Conservation (phyloP, 2,113 vertebrate genomes). For the Cichladusa arquata region DNA sequence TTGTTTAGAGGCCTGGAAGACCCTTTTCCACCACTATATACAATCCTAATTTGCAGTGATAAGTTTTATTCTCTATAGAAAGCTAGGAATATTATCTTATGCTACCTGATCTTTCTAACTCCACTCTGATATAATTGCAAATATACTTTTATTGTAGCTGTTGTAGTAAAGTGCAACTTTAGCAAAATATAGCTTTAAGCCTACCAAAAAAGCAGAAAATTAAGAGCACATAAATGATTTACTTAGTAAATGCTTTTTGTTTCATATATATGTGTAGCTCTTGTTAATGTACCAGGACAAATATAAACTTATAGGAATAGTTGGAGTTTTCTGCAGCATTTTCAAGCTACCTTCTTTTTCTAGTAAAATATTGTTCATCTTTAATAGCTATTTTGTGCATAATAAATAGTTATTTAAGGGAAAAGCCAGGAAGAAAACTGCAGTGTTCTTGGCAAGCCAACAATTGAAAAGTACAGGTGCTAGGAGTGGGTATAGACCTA, state of each 20-base stretch:
- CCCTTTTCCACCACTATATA: not conserved
- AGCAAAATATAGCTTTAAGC: not conserved
- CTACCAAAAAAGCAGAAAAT: not conserved
- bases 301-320: not conserved
- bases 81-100: not conserved
- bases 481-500: constrained; percentile 60
- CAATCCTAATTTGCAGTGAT: not conserved
- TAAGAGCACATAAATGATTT: not conserved
- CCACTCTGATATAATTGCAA: not conserved
- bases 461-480: constrained; percentile 80
- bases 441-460: constrained; percentile 73
- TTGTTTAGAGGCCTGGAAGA: not conserved
- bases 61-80: not conserved
- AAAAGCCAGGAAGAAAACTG: constrained; percentile 60
- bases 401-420: constrained; percentile 43
- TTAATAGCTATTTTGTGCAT: constrained; percentile 56
- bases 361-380: constrained; percentile 1
- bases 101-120: not conserved
- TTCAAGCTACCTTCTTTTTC: not conserved
- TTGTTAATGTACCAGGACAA: not conserved
- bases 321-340: not conserved
- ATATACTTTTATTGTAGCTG: not conserved
- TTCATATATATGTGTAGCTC: not conserved
- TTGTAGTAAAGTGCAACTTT: not conserved
- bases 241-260: not conserved